phyloP scores from a whole-genome alignment of 2,797 vertebrate genomes.

The Lithobates pipiens region DNA sequence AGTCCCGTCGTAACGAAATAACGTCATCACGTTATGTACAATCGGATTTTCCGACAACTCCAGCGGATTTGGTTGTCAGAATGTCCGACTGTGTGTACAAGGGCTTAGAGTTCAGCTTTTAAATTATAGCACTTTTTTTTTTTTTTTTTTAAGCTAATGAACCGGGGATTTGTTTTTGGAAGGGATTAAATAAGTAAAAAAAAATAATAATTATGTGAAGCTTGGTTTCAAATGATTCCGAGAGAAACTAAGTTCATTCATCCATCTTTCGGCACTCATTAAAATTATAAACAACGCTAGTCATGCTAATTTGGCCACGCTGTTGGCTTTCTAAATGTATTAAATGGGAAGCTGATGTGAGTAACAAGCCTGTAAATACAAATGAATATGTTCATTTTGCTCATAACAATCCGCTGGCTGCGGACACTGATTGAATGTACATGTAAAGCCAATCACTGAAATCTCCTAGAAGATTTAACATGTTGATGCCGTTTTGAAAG shows the following conservation, averaged over 20 bases:
- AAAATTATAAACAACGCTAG: slow-evolving; percentile 2
- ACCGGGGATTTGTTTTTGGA: neutral
- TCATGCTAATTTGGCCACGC: neutral
- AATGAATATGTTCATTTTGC: neutral
- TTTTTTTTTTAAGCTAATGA: neutral
- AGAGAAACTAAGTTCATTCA: neutral
- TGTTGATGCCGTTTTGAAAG: too few relatives aligned
- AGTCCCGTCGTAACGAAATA: too few relatives aligned
- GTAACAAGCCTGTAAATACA: neutral
- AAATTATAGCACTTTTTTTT: neutral
- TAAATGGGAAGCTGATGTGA: neutral
- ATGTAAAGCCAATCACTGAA: too few relatives aligned
- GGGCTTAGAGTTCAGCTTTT: neutral
- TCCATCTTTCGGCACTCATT: neutral
- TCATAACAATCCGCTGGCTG: neutral
- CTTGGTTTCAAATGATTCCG: neutral
- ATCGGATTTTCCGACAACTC: too few relatives aligned
- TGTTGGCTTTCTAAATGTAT: neutral
- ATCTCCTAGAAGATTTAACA: too few relatives aligned
- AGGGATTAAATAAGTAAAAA: neutral
- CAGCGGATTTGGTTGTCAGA: too few relatives aligned
- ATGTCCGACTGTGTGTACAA: too few relatives aligned
- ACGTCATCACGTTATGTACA: too few relatives aligned
- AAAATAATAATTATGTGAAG: neutral
- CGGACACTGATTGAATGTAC: too few relatives aligned